Conservation (phyloP, 2,113 vertebrate genomes). For the Trachemys scripta region DNA sequence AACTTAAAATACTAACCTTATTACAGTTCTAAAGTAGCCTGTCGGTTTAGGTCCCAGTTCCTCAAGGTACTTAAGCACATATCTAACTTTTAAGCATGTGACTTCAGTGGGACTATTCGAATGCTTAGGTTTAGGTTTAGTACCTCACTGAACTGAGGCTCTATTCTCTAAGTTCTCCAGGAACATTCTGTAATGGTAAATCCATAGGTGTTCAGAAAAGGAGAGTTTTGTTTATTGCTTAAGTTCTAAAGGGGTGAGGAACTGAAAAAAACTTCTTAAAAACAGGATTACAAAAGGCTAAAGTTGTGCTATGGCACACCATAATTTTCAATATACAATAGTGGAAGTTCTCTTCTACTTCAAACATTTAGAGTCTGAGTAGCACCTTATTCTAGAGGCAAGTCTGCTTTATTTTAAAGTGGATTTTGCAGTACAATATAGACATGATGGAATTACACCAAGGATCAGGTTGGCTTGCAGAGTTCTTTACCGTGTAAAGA, state of each 20-base stretch:
- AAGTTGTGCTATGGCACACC: neutral
- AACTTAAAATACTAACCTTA: neutral
- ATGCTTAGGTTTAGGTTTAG: neutral
- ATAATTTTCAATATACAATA: too few species aligned
- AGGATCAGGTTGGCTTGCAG: neutral
- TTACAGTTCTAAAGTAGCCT: neutral
- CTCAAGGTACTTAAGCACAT: neutral
- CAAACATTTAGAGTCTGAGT: neutral
- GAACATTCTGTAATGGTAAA: neutral
- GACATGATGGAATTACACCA: neutral
- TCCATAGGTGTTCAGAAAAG: neutral
- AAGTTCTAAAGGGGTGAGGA: neutral
- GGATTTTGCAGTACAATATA: neutral
- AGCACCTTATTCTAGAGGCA: neutral
- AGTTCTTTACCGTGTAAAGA: neutral
- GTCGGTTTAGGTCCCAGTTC: neutral
- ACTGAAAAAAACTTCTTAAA: neutral
- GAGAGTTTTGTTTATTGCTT: neutral
- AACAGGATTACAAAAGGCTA: neutral
- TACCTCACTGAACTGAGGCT: neutral
- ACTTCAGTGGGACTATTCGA: neutral
- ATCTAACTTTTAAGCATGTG: neutral
- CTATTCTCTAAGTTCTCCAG: neutral
- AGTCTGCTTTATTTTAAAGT: neutral
- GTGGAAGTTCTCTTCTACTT: neutral